These are phyloP conservation scores for Littorina saxatilis DNA, from an alignment of 1,140 invertebrate genomes.

Conservation along the genomic window DNA sequence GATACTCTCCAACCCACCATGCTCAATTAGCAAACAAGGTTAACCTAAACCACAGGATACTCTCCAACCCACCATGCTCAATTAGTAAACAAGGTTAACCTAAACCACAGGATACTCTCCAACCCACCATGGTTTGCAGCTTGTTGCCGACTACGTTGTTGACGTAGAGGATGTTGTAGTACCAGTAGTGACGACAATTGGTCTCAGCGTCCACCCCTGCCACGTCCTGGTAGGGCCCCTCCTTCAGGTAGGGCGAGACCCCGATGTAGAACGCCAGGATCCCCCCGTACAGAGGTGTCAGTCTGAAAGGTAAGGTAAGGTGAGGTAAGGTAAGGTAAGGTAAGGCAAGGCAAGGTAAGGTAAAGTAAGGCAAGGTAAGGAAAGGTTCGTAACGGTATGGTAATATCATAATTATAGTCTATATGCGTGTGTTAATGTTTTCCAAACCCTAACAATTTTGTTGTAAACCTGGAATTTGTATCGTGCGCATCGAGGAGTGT, in stretches of 20 bases:
- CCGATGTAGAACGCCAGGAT: conserved; percentile 86
- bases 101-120: too few species aligned
- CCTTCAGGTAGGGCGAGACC: conserved; percentile 81
- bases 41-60: too few species aligned
- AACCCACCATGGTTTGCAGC: too few species aligned
- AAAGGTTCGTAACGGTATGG: neutral
- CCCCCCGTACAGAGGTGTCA: conserved; percentile 89
- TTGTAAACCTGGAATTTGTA: too few species aligned
- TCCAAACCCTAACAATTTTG: too few species aligned
- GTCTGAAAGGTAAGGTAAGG: conserved; percentile 54
- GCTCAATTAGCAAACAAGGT: too few species aligned
- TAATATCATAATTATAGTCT: neutral
- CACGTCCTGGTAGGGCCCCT: conserved; percentile 82
- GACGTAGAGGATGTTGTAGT: conserved; percentile 87
- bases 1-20: too few species aligned
- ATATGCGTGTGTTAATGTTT: too few species aligned
- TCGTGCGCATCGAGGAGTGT: too few species aligned
- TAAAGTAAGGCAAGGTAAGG: neutral
- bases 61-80: too few species aligned
- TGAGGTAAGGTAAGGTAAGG: neutral
- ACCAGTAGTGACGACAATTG: conserved; percentile 84
- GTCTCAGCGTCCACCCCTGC: neutral
- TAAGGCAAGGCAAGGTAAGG: neutral
- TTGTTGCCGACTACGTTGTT: conserved; percentile 85
- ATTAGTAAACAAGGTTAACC: too few species aligned